Evolutionary conservation across 2,797 vertebrate genomes (phyloP).

Genomic region (Malurus leucopterus): DNA sequence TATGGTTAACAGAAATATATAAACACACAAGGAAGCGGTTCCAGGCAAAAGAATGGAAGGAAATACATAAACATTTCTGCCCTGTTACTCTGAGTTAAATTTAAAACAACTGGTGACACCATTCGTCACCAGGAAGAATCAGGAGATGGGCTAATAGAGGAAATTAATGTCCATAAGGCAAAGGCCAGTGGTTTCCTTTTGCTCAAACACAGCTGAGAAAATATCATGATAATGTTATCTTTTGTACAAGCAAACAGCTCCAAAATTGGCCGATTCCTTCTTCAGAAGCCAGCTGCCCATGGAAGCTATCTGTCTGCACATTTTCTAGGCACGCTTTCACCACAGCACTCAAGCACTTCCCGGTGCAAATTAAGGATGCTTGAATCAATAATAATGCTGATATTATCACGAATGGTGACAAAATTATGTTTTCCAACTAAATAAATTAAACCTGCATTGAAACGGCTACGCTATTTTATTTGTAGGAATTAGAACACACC

Average conservation of each 20-base stretch:
- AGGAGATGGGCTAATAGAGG: not conserved
- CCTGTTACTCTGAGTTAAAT: not conserved
- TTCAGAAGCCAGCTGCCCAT: not conserved
- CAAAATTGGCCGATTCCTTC: not conserved
- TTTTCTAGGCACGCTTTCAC: not conserved
- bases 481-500: not conserved
- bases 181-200: slow-evolving; percentile 16
- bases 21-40: not conserved
- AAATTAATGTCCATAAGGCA: not conserved
- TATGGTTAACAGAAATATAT: not conserved
- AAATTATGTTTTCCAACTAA: not conserved
- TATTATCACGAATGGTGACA: not conserved
- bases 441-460: not conserved
- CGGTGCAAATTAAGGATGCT: not conserved
- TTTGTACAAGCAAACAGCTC: not conserved
- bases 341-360: not conserved
- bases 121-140: not conserved
- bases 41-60: not conserved
- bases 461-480: not conserved
- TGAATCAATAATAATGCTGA: not conserved
- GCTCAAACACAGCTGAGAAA: slow-evolving; percentile 38
- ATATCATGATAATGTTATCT: slow-evolving; percentile 6
- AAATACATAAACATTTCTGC: not conserved
- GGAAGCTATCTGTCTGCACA: not conserved
- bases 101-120: not conserved